phyloP scores from a whole-genome alignment of 2,888 invertebrate genomes.

The Calliopum simillimum region DNA sequence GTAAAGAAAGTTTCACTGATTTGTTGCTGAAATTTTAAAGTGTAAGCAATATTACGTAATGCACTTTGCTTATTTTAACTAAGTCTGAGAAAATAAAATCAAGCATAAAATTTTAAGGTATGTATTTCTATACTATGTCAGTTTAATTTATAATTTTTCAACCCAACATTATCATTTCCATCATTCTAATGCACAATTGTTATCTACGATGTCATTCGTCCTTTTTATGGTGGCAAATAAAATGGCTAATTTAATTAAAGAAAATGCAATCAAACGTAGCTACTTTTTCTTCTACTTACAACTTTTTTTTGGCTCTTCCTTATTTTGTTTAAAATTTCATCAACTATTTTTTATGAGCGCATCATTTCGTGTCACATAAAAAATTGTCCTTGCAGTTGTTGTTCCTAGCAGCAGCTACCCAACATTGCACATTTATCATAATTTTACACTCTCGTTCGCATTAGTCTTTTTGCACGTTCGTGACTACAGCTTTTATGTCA shows the following conservation, averaged over 20 bases:
- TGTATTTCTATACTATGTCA: too few relatives aligned
- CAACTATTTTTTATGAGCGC: conserved; percentile 29
- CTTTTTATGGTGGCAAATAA: conserved; percentile 38
- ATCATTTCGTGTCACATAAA: conserved; percentile 32
- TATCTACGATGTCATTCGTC: conserved; percentile 16
- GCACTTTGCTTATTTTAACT: too few relatives aligned
- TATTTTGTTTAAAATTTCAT: conserved; percentile 12
- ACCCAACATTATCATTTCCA: too few relatives aligned
- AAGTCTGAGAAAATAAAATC: too few relatives aligned
- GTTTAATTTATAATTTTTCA: too few relatives aligned
- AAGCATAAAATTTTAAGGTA: too few relatives aligned
- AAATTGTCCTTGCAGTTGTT: conserved; percentile 23
- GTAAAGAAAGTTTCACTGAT: too few relatives aligned
- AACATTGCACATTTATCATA: conserved; percentile 27
- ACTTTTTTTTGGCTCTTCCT: background rate
- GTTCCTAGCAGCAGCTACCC: background rate
- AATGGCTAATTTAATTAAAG: conserved; percentile 49
- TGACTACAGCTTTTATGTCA: conserved; percentile 25
- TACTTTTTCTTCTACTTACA: background rate
- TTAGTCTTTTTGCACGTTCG: background rate
- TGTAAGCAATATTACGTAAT: too few relatives aligned
- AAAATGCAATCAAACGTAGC: conserved; percentile 44
- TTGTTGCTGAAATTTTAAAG: too few relatives aligned
- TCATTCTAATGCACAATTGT: background rate
- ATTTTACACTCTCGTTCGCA: conserved; percentile 28